Evolutionary conservation across 2,113 vertebrate genomes (phyloP), one percentile per base, ranked within the genome.

Genomic region (Rhagologus leucostigma): DNA sequence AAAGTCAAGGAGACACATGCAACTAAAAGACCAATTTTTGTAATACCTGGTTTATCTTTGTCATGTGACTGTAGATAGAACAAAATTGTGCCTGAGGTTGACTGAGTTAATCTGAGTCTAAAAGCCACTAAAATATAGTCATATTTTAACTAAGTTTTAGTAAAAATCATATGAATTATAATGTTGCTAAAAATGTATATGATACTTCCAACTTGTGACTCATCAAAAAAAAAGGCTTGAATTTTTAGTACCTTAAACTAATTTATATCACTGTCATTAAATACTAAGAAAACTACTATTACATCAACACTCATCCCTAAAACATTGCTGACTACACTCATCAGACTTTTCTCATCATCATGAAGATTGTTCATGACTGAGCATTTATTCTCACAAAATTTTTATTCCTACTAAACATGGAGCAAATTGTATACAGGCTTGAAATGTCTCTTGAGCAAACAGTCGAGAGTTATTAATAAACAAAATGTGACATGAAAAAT

Each of bases 401-500:
- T 89, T 94, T 94, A 77, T 75, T 92, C 68, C 85, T 84, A 13
- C 50, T 88, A 78, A 95, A 89, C 29, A 56, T 57, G 17, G 27
- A 87, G 33, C 8, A 96, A 94, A 93, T 93, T 90, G 21, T 96
- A 71, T 64, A 69, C 0, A 3, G 59, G 94, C 82, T 90, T 83
- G 71, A 74, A 91, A 90, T 30, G 41, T 88, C 88, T 94, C 90
- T 71, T 90, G 68, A 93, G 83, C 64, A 92, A 97, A 84, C 35
- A 93, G 77, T 96, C 17, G 57, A 60, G 65, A 77, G 35, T 70
- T 94, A 95, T 80, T 91, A 94, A 90, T 92, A 96, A 96, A 93
- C 67, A 90, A 91, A 96, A 71, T 81, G 60, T 94, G 87, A 86
- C 83, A 90, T 33, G 79, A 90, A 93, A 94, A 90, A 86, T 88